Base-by-base conservation (phyloP, 2,888 invertebrate species). In the Phorcus lineatus region DNA sequence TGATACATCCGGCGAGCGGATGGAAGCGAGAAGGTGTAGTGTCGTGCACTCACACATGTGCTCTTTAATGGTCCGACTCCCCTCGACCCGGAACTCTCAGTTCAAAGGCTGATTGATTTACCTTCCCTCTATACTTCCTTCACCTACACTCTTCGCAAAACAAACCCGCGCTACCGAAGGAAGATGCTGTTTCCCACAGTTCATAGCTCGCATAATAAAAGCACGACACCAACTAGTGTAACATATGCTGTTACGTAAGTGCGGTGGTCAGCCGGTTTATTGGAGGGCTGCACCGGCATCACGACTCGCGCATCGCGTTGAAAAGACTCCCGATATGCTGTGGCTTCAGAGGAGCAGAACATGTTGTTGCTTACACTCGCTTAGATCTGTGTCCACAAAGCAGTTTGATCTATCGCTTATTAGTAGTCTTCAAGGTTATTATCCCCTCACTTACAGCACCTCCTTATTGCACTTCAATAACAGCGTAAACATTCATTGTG, bases 71-170 rank as follows among this genome's bases (percentile, higher is more conserved):
- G 70, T 40, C 40, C 70, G 40, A 36, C 70, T 31, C 3, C 19
- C 13, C 36, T 28, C 36, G 19, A 9, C 70, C 70, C 70, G 40
- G 17, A 9, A 70, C 16, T 19, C 70, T 13, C 36, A 36, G 70
- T 70, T 70, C 70, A 70, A 70, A 70, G 70, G 36, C 70, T 70
- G 40, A 70, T 70, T 36, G 70, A 36, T 70, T 70, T 70, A 40
- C 70, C 70, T 70, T 70, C 70, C 70, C 17, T 70, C 36, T 19
- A 16, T 36, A 70, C 70, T 70, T 70, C 70, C 31, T 31, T 70
- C 36, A 70, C 36, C 40, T 70, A 70, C 70, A 24, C 70, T 36
- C 16, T 40, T 40, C 28, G 40, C 70, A 31, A 70, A 70, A 70
- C 70, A 70, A 70, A 22, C 28, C 9, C 22, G 67, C 24, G 22